A percentile compares a stretch with the other conserved stretches of the same genome.
Evolutionary conservation across 2,888 invertebrate genomes (phyloP).

Genomic region (Gerris lacustris): DNA sequence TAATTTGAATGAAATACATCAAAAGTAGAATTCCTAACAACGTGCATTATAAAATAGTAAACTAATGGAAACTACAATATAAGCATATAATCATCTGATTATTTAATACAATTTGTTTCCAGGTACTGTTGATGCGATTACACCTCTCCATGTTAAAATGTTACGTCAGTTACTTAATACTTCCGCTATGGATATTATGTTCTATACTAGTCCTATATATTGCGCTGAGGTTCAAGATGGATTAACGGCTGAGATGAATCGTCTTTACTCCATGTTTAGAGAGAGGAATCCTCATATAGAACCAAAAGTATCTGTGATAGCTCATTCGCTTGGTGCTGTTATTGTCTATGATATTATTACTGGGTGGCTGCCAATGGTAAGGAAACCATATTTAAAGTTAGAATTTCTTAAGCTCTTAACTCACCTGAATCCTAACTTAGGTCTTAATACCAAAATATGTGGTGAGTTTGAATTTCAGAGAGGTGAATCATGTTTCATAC

Average conservation of each 20-base stretch:
- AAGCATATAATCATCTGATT: no score
- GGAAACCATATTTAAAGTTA: neutral
- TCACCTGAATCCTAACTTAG: no score
- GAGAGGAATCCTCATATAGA: conserved; percentile 52
- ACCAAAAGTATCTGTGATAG: conserved; percentile 50
- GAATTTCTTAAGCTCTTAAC: no score
- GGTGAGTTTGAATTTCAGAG: no score
- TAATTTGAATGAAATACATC: no score
- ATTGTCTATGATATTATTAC: conserved; percentile 57
- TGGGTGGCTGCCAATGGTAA: conserved; percentile 37
- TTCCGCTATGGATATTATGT: conserved; percentile 60
- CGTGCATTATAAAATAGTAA: no score
- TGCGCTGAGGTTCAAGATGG: conserved; percentile 52
- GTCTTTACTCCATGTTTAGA: conserved; percentile 50
- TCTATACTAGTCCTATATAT: conserved; percentile 58
- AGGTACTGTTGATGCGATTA: conserved; percentile 53
- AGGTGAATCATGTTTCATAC: no score
- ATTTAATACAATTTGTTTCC: neutral
- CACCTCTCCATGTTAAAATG: conserved; percentile 49
- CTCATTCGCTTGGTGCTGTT: conserved; percentile 58
- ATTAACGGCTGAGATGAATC: conserved; percentile 48
- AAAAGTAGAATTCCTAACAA: no score
- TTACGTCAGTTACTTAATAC: conserved; percentile 51
- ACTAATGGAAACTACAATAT: no score
- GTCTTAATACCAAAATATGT: no score